A percentile compares a stretch with the other conserved stretches of the same genome.
Conservation (phyloP, 2,888 invertebrate genomes). For the Pinctada fucata region DNA sequence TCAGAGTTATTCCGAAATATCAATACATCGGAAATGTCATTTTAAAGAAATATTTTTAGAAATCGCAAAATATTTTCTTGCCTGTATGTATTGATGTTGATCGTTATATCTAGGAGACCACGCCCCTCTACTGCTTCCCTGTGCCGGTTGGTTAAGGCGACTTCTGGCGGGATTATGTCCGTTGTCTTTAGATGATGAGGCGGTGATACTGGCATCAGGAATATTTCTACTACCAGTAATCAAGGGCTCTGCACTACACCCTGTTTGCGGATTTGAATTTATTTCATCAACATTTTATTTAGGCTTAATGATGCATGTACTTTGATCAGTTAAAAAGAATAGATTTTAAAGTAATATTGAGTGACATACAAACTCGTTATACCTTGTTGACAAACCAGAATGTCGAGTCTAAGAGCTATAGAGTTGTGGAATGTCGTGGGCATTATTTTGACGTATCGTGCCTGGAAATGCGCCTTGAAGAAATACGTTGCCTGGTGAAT, state of each 20-base stretch:
- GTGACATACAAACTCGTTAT: neutral
- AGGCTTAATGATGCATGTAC: too few relatives aligned
- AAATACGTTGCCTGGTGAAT: conserved; percentile 52
- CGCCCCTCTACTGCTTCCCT: conserved; percentile 55
- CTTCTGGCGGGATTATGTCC: conserved; percentile 52
- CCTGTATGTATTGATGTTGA: conserved; percentile 59
- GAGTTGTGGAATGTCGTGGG: conserved; percentile 44
- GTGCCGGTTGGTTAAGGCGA: conserved; percentile 54
- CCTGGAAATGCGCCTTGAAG: conserved; percentile 60
- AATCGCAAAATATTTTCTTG: conserved; percentile 4
- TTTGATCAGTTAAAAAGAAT: neutral
- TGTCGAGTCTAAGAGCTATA: conserved; percentile 59
- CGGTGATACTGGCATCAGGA: conserved; percentile 54
- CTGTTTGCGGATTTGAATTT: conserved; percentile 26
- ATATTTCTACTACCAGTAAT: conserved; percentile 54
- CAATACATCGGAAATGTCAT: too few relatives aligned
- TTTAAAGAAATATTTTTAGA: too few relatives aligned
- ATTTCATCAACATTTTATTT: neutral
- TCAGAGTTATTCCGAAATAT: neutral
- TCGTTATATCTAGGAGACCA: conserved; percentile 60
- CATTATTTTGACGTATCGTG: conserved; percentile 51
- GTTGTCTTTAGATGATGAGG: conserved; percentile 55
- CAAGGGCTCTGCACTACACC: conserved; percentile 54
- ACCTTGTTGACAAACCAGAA: conserved; percentile 64
- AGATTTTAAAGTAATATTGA: neutral